Percentiles rank a stretch among this genome's conserved stretches.
Conservation (phyloP, 2,113 vertebrate species). For the Gallinago media region DNA sequence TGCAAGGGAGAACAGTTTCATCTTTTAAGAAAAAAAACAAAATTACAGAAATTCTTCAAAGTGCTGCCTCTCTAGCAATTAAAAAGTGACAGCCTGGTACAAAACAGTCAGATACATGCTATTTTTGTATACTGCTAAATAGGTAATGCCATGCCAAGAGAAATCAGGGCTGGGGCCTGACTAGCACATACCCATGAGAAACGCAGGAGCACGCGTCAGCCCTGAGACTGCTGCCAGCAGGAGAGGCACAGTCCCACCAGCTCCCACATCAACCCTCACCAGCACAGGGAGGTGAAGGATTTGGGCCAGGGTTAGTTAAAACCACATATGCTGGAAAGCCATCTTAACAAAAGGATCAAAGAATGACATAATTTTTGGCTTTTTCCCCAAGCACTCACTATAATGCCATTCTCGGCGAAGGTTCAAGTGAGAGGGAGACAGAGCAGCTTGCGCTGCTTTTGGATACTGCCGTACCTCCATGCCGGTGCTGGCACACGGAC, state of each 20-base stretch:
- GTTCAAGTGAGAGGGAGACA: not conserved
- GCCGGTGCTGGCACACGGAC: not conserved
- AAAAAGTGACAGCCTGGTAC: conserved; percentile 30
- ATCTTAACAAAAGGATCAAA: not conserved
- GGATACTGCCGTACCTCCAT: accelerated
- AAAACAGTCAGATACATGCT: not conserved
- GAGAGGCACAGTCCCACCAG: not conserved
- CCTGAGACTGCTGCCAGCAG: accelerated
- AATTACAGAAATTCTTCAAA: not conserved
- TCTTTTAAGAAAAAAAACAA: not conserved
- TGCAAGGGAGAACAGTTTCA: not conserved
- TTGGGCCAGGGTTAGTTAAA: not conserved
- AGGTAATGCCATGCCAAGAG: conserved; percentile 15
- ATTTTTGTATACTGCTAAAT: not conserved
- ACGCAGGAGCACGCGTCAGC: accelerated
- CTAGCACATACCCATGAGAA: not conserved
- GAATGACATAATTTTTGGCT: not conserved
- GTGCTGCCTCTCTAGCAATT: conserved; percentile 27
- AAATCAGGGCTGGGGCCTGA: not conserved
- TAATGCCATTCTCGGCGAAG: accelerated
- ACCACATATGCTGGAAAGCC: not conserved
- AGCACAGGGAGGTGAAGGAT: accelerated
- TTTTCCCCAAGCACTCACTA: not conserved
- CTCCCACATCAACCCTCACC: not conserved
- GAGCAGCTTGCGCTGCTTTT: not conserved